These are phyloP conservation scores for Austrofundulus limnaeus DNA, from an alignment of 2,113 vertebrate species.

Conservation along the genomic window DNA sequence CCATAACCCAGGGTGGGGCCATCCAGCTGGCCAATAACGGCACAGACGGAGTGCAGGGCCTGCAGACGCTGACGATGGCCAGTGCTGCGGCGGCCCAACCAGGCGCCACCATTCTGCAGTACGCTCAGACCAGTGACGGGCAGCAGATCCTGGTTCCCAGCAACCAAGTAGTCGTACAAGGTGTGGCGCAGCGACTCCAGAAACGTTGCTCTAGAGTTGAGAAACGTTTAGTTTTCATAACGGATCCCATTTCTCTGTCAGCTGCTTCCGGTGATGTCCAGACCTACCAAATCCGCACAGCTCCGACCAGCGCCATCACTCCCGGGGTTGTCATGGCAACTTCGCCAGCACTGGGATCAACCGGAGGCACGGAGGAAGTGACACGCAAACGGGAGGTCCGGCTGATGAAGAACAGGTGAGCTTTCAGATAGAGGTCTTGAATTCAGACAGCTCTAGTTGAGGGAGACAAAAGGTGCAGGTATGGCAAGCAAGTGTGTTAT, in stretches of 20 bases:
- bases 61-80: slow-evolving; percentile 96
- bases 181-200: slow-evolving; percentile 70
- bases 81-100: slow-evolving; percentile 88
- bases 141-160: slow-evolving; percentile 98
- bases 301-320: slow-evolving; percentile 90
- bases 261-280: slow-evolving; percentile 96
- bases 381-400: slow-evolving; percentile 96
- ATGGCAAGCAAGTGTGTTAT: no score
- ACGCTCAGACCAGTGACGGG: slow-evolving; percentile 97
- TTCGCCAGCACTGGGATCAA: slow-evolving; percentile 86
- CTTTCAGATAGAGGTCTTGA: no score
- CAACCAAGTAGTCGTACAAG: slow-evolving; percentile 99
- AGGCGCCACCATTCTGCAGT: slow-evolving; percentile 96
- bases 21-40: slow-evolving; percentile 98
- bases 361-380: slow-evolving; percentile 89
- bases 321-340: slow-evolving; percentile 95
- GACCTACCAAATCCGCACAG: slow-evolving; percentile 97
- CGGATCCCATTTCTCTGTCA: slow-evolving; percentile 38
- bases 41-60: slow-evolving; percentile 94
- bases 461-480: no score
- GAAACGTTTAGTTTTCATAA: not conserved
- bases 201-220: no score
- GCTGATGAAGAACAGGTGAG: slow-evolving; percentile 97
- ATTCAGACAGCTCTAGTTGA: no score
- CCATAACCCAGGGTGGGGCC: slow-evolving; percentile 97